These are phyloP conservation scores for Dilophus febrilis DNA, from an alignment of 2,888 invertebrate genomes.

Conservation along the genomic window DNA sequence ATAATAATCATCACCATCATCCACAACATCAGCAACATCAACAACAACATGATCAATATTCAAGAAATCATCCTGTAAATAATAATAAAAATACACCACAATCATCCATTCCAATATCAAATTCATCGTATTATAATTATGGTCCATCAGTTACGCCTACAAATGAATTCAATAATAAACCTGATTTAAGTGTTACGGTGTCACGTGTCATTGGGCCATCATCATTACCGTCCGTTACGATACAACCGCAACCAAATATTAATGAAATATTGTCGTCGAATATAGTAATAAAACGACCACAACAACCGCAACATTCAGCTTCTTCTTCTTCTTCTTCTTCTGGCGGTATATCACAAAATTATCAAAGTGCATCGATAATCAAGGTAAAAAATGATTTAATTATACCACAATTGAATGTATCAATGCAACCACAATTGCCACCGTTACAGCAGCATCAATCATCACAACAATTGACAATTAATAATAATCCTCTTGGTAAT, in stretches of 20 bases:
- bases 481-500: no score
- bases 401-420: no score
- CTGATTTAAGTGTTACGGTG: conserved; percentile 3
- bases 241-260: no score
- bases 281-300: background rate
- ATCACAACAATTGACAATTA: no score
- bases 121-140: no score
- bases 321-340: background rate
- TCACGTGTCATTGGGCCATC: background rate
- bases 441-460: background rate
- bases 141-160: background rate
- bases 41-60: background rate
- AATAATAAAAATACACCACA: no score
- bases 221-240: background rate
- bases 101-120: no score
- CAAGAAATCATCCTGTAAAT: background rate
- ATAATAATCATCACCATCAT: background rate
- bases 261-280: no score
- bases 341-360: conserved; percentile 1
- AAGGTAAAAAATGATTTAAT: background rate
- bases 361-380: background rate
- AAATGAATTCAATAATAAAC: background rate
- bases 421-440: background rate
- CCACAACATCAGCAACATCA: background rate
- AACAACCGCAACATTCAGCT: background rate